Evolutionary conservation across 2,888 invertebrate species (phyloP), one percentile per base, ranked within the genome.

Genomic region (Tetrapedia diversipes): DNA sequence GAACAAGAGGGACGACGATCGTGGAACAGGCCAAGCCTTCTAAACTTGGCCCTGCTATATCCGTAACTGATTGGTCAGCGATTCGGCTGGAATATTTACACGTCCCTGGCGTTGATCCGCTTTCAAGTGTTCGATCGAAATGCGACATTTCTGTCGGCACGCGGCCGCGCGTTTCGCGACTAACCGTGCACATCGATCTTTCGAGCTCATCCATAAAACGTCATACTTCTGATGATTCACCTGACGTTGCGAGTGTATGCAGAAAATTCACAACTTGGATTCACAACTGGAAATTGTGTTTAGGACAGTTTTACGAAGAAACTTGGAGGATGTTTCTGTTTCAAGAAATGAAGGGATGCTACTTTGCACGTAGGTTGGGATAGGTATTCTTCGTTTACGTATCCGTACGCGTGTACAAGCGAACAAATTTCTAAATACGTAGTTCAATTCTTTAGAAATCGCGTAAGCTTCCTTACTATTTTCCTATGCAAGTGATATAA

Each of bases 141-240:
- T 47, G 56, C 66, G 54, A 47, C 66, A 27, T 39, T 56, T 69
- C 24, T 37, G 53, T 47, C 22, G 53, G n/a, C 29, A 41, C 59
- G 41, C 43, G 16, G 43, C 41, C 45, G 45, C 60, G 43, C 27
- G 27, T 43, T 39, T 32, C 2, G 1, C 27, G 29, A 45, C 43
- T 8, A 63, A 57, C 49, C 63, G 57, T 51, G 47, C 53, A 47
- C 32, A 75, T 75, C 74, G 74, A 69, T 65, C 39, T 14, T n/a
- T 19, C 22, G 22, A 19, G 47, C 34, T 67, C 56, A 56, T 73
- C 57, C 51, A 8, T 29, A 16, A 14, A 24, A 14, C 16, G 6
- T n/a, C 29, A 7, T 56, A 27, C 0, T 24, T 8, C 22, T 1
- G 14, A 14, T 22, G n/a, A n/a, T n/a, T n/a, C n/a, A n/a, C 24